These are phyloP conservation scores for Scophthalmus maximus DNA, from an alignment of 2,113 vertebrate genomes.

Conservation along the genomic window DNA sequence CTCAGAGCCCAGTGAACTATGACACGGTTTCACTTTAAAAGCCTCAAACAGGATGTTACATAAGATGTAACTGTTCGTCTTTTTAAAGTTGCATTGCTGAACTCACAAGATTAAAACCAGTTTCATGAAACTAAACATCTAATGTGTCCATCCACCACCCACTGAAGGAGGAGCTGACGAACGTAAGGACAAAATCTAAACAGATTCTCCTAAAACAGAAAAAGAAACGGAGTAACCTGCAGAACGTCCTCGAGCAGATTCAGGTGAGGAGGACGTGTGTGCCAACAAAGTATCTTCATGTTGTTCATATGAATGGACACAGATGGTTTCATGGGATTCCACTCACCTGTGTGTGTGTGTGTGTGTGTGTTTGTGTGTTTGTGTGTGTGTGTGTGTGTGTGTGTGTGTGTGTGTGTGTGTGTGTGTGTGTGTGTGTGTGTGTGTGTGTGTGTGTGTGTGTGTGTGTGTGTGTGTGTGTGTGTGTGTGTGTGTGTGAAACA, in stretches of 20 bases:
- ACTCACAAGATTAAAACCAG: neutral
- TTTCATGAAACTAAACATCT: too few species aligned
- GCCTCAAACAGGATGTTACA: too few species aligned
- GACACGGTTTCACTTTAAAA: too few species aligned
- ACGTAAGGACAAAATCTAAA: constrained; percentile 10
- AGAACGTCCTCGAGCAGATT: constrained; percentile 12
- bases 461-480: neutral
- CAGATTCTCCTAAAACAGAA: constrained; percentile 36
- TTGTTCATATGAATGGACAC: neutral
- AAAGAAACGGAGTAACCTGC: constrained; percentile 5
- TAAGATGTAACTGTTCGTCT: too few species aligned
- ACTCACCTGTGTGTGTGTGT: neutral
- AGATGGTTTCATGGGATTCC: neutral
- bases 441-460: neutral
- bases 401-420: neutral
- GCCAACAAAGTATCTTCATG: neutral
- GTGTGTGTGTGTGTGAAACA: constrained; percentile 26
- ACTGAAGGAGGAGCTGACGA: constrained; percentile 49
- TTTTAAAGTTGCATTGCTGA: too few species aligned
- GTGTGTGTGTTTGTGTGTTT: neutral
- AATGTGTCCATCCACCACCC: neutral
- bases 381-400: neutral
- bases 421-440: neutral
- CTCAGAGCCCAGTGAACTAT: too few species aligned
- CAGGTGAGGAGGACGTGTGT: constrained; percentile 43